Evolutionary conservation across 2,888 invertebrate species (phyloP).

Genomic region (Ophraella communa): DNA sequence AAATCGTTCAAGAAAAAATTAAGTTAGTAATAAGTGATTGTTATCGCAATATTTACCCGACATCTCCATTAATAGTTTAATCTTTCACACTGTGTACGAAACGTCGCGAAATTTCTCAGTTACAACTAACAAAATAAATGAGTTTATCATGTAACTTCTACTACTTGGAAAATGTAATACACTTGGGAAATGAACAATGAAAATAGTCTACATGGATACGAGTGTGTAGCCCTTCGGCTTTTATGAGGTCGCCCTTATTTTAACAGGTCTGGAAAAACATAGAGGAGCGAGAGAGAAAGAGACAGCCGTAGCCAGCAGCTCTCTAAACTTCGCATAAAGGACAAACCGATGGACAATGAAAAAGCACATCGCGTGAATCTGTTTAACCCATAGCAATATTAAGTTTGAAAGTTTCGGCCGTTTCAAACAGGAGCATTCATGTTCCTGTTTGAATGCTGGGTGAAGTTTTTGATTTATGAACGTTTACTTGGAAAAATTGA

Average conservation of each 20-base stretch:
- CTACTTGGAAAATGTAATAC: conserved; percentile 19
- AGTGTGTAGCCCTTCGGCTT: conserved; percentile 20
- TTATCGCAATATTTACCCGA: not conserved
- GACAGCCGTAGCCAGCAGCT: not conserved
- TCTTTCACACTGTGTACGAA: conserved; percentile 7
- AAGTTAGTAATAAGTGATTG: not conserved
- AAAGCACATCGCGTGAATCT: conserved; percentile 15
- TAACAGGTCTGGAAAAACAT: conserved; percentile 15
- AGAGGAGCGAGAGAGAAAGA: too few species aligned
- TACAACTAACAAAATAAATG: conserved; percentile 7
- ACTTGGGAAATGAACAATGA: conserved; percentile 21
- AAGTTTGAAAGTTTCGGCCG: conserved; percentile 14
- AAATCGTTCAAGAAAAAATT: not conserved
- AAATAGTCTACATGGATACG: conserved; percentile 22
- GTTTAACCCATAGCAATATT: conserved; percentile 13
- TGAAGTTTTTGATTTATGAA: not conserved
- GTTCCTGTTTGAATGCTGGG: not conserved
- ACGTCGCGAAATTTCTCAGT: conserved; percentile 9
- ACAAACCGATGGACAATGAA: conserved; percentile 18
- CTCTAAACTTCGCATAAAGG: conserved; percentile 23
- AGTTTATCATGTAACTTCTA: conserved; percentile 17
- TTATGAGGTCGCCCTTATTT: conserved; percentile 25
- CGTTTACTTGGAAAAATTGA: not conserved
- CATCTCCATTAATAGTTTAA: conserved; percentile 18
- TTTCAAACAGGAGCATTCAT: not conserved